Evolutionary conservation across 1,140 invertebrate genomes (phyloP), one percentile per base, ranked within the genome.

Genomic region (Trachymyrmex septentrionalis): DNA sequence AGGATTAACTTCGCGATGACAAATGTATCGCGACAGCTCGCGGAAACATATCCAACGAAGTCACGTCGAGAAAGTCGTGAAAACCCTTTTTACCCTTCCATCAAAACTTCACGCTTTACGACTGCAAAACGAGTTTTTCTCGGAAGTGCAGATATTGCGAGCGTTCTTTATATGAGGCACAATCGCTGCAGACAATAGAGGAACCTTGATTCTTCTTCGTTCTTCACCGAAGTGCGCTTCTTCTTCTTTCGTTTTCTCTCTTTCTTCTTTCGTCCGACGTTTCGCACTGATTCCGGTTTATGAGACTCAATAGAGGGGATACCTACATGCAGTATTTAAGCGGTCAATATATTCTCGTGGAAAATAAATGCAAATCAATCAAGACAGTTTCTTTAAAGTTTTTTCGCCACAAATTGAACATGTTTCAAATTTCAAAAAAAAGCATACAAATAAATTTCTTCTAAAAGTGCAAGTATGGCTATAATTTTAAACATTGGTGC

Each of bases 81-180:
- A 24, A 73, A 30, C 30, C 34, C 82, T 64, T 85, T 78, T 21
- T 44, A 12, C 30, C 69, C 57, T 76, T 85, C 73, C 73, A 85
- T 85, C 82, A 78, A 85, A 85, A 85, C 82, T 85, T 85, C 59
- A 76, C 72, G 57, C 34, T 85, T 77, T 77, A 77, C 73, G 61
- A 67, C 63, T 57, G 82, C 82, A 48, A 55, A 78, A 85, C 82
- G 73, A 85, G 82, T 77, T 85, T 85, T 85, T 85, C 72, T 53
- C 59, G 34, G 21, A 85, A 66, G 75, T 67, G 50, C 59, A 67
- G 82, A 78, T 85, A 77, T 85, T 84, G 71, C 82, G 63, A 48
- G 73, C 48, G 55, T 73, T n/a, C 80, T 84, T 82, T 84, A 84
- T 84, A 84, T 75, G 69, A 84, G 64, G 21, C 80, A 81, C 77